Evolutionary conservation across 2,113 vertebrate species (phyloP), one percentile per base, ranked within the genome.

Genomic region (Probosciger aterrimus): DNA sequence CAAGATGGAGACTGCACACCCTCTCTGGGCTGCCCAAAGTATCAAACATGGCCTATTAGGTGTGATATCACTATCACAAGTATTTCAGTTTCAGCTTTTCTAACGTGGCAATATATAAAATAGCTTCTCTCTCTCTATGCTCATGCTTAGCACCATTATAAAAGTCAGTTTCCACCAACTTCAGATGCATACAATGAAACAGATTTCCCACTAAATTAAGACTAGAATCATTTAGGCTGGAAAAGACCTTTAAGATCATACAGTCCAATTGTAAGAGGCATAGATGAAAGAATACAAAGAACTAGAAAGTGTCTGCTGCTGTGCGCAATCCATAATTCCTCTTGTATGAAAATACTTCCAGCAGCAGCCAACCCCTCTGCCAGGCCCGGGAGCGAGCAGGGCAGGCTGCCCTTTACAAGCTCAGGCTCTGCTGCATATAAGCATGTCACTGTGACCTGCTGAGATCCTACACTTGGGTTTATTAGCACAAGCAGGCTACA

Each of bases 381-480:
- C 53, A 13, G 14, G 30, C 6, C 11, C 16, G 9, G 41, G 25
- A 23, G 9, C 0, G 2, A 57, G 28, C 60, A 65, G 20, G 5
- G 15, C 50, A 55, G 22, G 20, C 33, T 74, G 33, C 7, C 43
- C 11, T 47, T 52, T 57, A 8, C 24, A 22, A 16, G 3, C 37
- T 33, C 8, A 39, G 44, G 11, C 6, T 44, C 59, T 65, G 27
- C 3, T 2, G 17, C 24, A 17, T 47, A 43, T 13, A 0, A 33
- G 20, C 8, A 44, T 0, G 0, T 37, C 33, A 55, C 24, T 3
- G 3, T 20, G 41, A 47, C 35, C 27, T 8, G 0, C 0, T 62
- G 39, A 67, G 35, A 50, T 24, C 27, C 62, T 68, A 41, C 37
- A 1, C n/a, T 3, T 37, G 30, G 31, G 3, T 70, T 47, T 81